These are phyloP conservation scores for Drosophila teissieri DNA, from an alignment of 1,140 invertebrate species.

Conservation along the genomic window DNA sequence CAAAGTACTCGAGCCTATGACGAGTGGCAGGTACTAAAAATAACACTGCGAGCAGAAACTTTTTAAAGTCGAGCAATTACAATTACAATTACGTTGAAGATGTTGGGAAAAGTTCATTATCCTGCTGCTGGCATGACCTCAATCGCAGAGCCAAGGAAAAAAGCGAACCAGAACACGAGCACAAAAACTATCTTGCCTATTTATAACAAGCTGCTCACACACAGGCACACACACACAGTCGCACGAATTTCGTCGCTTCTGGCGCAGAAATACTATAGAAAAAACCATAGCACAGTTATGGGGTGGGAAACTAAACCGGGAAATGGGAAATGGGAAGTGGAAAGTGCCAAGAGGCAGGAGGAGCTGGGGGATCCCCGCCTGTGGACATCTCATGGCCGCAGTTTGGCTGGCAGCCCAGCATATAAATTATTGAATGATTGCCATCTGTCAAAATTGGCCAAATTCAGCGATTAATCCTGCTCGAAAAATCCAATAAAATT, in stretches of 20 bases:
- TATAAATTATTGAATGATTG: conserved; percentile 66
- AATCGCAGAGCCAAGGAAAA: conserved; percentile 56
- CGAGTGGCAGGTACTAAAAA: conserved; percentile 30
- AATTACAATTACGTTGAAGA: conserved; percentile 52
- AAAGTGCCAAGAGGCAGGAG: background rate
- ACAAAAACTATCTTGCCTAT: conserved; percentile 75
- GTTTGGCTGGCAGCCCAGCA: conserved; percentile 38
- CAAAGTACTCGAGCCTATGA: conserved; percentile 14
- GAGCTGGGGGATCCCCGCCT: background rate
- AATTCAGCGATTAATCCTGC: conserved; percentile 62
- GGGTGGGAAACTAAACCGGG: background rate
- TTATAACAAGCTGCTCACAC: conserved; percentile 55
- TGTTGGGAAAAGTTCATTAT: conserved; percentile 75
- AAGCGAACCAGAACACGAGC: conserved; percentile 56
- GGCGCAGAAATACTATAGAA: conserved; percentile 28
- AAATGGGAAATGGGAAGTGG: conserved; percentile 11
- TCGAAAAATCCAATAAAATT: conserved; percentile 1
- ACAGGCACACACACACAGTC: conserved; percentile 11
- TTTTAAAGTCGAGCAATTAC: conserved; percentile 67
- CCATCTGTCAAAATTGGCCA: conserved; percentile 72
- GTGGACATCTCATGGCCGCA: conserved; percentile 36
- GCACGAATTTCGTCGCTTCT: conserved; percentile 45
- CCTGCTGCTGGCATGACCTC: conserved; percentile 72
- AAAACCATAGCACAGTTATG: conserved; percentile 58
- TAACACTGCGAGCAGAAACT: conserved; percentile 22